phyloP scores from a whole-genome alignment of 1,140 invertebrate genomes.

The Coptotermes formosanus region DNA sequence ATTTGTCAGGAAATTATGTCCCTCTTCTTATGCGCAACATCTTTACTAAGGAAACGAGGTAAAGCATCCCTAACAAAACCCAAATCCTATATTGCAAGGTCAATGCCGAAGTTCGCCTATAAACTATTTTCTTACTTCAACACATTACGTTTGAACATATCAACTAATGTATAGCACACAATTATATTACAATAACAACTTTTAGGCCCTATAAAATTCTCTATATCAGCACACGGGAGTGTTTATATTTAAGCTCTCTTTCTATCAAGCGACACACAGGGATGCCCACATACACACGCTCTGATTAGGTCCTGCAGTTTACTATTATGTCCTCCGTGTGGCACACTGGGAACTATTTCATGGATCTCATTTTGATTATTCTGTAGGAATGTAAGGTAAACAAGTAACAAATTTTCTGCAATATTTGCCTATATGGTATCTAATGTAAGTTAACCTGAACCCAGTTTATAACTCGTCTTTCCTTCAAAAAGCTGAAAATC shows the following conservation, averaged over 20 bases:
- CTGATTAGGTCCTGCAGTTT: background rate
- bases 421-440: too few species aligned
- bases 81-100: background rate
- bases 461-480: too few species aligned
- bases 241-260: background rate
- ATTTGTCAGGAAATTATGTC: background rate
- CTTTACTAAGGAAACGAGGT: background rate
- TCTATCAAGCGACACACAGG: background rate
- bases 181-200: background rate
- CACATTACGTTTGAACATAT: background rate
- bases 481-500: too few species aligned
- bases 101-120: background rate
- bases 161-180: background rate
- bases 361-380: background rate
- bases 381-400: background rate
- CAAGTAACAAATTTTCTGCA: background rate
- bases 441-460: too few species aligned
- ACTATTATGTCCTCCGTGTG: background rate
- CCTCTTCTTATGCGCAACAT: background rate
- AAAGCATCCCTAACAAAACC: background rate
- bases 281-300: background rate
- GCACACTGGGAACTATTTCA: background rate
- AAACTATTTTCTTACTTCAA: background rate
- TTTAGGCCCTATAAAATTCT: background rate
- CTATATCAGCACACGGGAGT: background rate